A percentile compares a stretch with the other conserved stretches of the same genome.
Evolutionary conservation across 2,888 invertebrate species (phyloP).

Genomic region (Bombylius major): DNA sequence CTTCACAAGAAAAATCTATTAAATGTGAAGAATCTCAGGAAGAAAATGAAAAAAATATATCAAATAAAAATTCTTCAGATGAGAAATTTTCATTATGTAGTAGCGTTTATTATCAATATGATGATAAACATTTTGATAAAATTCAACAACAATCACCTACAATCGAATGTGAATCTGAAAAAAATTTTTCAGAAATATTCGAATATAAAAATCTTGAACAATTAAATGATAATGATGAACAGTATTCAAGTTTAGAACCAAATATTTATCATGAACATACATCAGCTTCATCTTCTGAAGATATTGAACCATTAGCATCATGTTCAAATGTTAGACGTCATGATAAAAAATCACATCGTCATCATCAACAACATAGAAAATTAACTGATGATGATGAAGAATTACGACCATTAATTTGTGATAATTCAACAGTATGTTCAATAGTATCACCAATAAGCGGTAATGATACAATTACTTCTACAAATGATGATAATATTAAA

Average conservation of each 20-base stretch:
- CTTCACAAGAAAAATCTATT: constrained; percentile 21
- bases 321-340: neutral
- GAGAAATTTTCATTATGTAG: constrained; percentile 33
- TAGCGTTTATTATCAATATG: constrained; percentile 22
- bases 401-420: constrained; percentile 29
- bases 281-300: constrained; percentile 18
- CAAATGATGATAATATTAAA: too few relatives aligned
- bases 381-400: constrained; percentile 29
- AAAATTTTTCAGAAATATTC: too few relatives aligned
- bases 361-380: constrained; percentile 11
- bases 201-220: neutral
- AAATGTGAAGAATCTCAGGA: too few relatives aligned
- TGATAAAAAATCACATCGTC: constrained; percentile 18
- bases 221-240: constrained; percentile 21
- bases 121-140: too few relatives aligned
- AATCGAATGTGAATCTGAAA: neutral
- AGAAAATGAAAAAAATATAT: too few relatives aligned
- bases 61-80: too few relatives aligned
- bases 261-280: constrained; percentile 8
- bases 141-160: too few relatives aligned
- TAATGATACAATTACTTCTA: neutral
- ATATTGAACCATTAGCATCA: constrained; percentile 10
- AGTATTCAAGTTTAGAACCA: constrained; percentile 21
- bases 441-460: neutral
- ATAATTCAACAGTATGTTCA: constrained; percentile 14